Evolutionary conservation across 1,140 invertebrate genomes (phyloP).

Genomic region (Venustaconcha ellipsiformis): DNA sequence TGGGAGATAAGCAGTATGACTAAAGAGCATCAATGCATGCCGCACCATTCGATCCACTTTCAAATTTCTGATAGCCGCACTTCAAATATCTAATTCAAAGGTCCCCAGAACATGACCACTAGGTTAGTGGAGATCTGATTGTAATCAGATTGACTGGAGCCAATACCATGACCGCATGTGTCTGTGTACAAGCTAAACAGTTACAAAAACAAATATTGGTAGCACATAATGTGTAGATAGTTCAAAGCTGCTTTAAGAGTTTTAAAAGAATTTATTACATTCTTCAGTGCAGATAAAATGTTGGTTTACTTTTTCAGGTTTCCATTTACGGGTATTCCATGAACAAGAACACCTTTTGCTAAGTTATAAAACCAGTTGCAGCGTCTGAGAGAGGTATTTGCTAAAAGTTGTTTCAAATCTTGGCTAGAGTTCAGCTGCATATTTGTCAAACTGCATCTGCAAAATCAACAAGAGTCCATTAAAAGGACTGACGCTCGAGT

Average conservation of each 20-base stretch:
- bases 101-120: too few species aligned
- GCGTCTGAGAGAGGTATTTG: slow-evolving; percentile 36
- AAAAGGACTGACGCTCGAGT: too few species aligned
- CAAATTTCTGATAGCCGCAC: too few species aligned
- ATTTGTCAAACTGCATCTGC: slow-evolving; percentile 34
- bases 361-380: slow-evolving; percentile 41
- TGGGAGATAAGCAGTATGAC: too few species aligned
- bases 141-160: neutral
- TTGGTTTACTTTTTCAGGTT: slow-evolving; percentile 3
- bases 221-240: neutral
- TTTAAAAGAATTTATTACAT: slow-evolving; percentile 5
- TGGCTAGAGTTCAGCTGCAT: slow-evolving; percentile 20
- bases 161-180: slow-evolving; percentile 11
- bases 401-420: slow-evolving; percentile 38
- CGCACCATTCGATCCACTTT: too few species aligned
- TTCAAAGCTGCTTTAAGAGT: neutral
- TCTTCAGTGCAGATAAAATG: slow-evolving; percentile 2
- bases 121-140: too few species aligned
- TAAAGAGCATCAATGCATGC: too few species aligned
- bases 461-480: slow-evolving; percentile 24
- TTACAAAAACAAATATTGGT: slow-evolving; percentile 10
- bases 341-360: slow-evolving; percentile 32
- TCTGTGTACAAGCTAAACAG: slow-evolving; percentile 15
- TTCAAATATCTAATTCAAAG: too few species aligned
- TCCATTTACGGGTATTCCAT: slow-evolving; percentile 26